A percentile compares a stretch with the other conserved stretches of the same genome.
Evolutionary conservation across 2,888 invertebrate species (phyloP).

Genomic region (Cheilosia impressa): DNA sequence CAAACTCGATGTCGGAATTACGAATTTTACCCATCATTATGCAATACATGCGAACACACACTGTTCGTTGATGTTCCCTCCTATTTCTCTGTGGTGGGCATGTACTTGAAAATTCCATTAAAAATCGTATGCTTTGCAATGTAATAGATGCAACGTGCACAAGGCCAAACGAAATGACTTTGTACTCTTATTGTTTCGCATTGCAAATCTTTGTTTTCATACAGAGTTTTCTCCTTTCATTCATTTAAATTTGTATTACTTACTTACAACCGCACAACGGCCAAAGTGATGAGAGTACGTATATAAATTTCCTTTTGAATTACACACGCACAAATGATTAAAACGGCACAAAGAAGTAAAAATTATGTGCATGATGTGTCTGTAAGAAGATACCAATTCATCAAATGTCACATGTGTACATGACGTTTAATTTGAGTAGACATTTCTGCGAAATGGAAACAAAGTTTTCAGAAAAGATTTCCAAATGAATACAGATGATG

Average conservation of each 20-base stretch:
- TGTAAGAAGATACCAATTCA: not conserved
- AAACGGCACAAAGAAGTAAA: not conserved
- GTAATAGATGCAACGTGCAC: slow-evolving; percentile 35
- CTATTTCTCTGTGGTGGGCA: slow-evolving; percentile 7
- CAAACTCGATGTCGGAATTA: not conserved
- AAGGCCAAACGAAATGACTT: slow-evolving; percentile 49
- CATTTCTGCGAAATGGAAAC: slow-evolving; percentile 25
- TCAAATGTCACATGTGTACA: slow-evolving; percentile 28
- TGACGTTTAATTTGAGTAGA: slow-evolving; percentile 29
- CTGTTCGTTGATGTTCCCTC: slow-evolving; percentile 13
- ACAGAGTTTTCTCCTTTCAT: slow-evolving; percentile 10
- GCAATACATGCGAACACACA: not conserved
- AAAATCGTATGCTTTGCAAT: slow-evolving; percentile 17
- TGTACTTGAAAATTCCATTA: slow-evolving; percentile 48
- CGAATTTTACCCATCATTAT: slow-evolving; percentile 2
- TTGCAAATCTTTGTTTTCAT: slow-evolving; percentile 10
- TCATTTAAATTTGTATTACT: slow-evolving; percentile 21
- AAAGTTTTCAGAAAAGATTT: not conserved
- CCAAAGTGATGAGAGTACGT: no score
- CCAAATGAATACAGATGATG: slow-evolving; percentile 5
- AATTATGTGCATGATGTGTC: not conserved
- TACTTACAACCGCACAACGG: slow-evolving; percentile 7
- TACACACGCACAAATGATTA: not conserved
- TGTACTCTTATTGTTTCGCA: slow-evolving; percentile 37
- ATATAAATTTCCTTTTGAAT: not conserved